Evolutionary conservation across 35 echinoderm and acorn worm species (phyloP).

Genomic region (Stichopus chloronotus): DNA sequence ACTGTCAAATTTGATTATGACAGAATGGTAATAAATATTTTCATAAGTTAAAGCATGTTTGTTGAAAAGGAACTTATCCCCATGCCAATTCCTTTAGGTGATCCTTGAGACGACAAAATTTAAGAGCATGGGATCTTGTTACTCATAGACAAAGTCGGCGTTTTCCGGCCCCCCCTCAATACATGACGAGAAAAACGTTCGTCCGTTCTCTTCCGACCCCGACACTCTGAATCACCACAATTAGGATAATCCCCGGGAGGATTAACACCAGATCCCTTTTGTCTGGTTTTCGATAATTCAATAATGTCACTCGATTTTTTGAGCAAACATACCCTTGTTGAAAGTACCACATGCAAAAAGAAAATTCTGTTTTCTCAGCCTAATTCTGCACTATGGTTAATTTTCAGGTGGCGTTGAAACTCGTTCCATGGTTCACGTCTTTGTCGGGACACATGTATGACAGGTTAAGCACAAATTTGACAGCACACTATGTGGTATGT

Average conservation of each 20-base stretch:
- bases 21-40: neutral
- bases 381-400: neutral
- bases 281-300: conserved; percentile 2
- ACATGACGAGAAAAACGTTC: neutral
- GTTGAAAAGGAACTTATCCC: neutral
- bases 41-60: conserved; percentile 10
- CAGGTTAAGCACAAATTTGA: neutral
- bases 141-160: neutral
- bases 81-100: neutral
- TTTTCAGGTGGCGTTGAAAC: neutral
- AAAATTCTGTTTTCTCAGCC: conserved; percentile 12
- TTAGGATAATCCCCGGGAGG: conserved; percentile 7
- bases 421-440: neutral
- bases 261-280: neutral
- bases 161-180: neutral
- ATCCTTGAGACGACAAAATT: neutral
- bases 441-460: neutral
- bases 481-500: conserved; percentile 13
- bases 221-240: neutral
- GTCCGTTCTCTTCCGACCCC: neutral
- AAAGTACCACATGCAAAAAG: neutral
- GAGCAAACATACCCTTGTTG: neutral
- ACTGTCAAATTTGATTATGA: neutral
- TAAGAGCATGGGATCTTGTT: neutral
- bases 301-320: conserved; percentile 3